Conservation (phyloP, 2,113 vertebrate species). For the Tenrec ecaudatus region DNA sequence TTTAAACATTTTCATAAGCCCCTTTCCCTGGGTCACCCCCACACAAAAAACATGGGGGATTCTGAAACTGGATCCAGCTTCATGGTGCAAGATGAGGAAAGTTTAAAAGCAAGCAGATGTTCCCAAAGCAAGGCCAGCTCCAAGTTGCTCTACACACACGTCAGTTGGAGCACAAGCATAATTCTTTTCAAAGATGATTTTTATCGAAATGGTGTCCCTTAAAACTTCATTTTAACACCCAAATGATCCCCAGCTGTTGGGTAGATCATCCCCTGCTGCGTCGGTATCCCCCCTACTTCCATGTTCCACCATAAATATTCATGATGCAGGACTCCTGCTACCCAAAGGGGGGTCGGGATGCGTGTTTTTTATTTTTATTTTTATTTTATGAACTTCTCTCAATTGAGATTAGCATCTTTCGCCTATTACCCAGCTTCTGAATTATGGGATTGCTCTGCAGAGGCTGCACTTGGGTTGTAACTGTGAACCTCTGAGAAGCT, state of each 20-base stretch:
- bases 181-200: slow-evolving; percentile 83
- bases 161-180: slow-evolving; percentile 74
- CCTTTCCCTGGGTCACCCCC: slow-evolving; percentile 49
- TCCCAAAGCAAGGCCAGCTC: slow-evolving; percentile 71
- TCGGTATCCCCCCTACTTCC: slow-evolving; percentile 76
- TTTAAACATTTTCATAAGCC: slow-evolving; percentile 69
- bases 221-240: slow-evolving; percentile 82
- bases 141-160: slow-evolving; percentile 58
- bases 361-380: neutral
- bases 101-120: slow-evolving; percentile 83
- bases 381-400: slow-evolving; percentile 76
- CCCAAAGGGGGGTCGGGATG: slow-evolving; percentile 48
- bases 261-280: slow-evolving; percentile 66
- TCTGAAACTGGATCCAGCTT: slow-evolving; percentile 75
- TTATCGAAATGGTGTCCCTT: slow-evolving; percentile 82
- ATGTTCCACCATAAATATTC: slow-evolving; percentile 81
- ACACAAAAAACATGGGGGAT: slow-evolving; percentile 69
- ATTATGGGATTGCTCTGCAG: slow-evolving; percentile 70
- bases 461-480: slow-evolving; percentile 59
- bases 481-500: slow-evolving; percentile 65
- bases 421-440: slow-evolving; percentile 63
- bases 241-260: slow-evolving; percentile 79
- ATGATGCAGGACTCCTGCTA: slow-evolving; percentile 63
- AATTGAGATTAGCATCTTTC: slow-evolving; percentile 65
- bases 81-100: slow-evolving; percentile 74